Percentiles rank a stretch among this genome's conserved stretches.
Evolutionary conservation across 2,888 invertebrate genomes (phyloP).

Genomic region (Dynastes maya): DNA sequence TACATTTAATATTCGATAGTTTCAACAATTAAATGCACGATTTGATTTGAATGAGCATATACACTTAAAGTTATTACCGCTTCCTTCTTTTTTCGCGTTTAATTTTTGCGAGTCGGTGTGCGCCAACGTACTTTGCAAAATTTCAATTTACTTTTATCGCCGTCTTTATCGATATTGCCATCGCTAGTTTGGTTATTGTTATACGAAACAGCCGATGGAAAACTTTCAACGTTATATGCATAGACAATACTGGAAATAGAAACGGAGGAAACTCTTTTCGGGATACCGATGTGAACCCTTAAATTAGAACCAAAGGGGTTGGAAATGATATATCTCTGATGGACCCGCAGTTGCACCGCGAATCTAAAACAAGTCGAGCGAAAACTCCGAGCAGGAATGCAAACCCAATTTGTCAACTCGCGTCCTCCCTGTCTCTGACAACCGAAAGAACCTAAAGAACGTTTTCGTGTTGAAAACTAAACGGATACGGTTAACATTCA

Average conservation of each 20-base stretch:
- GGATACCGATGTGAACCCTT: conserved; percentile 38
- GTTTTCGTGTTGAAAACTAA: conserved; percentile 14
- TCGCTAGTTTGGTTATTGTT: conserved; percentile 35
- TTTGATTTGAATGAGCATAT: no score
- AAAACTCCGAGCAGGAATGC: conserved; percentile 69
- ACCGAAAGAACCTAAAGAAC: conserved; percentile 38
- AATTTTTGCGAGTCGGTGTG: background rate
- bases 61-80: background rate
- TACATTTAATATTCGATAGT: no score
- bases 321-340: conserved; percentile 62
- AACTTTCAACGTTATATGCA: conserved; percentile 7
- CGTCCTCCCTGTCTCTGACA: conserved; percentile 42
- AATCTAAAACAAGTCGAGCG: conserved; percentile 64
- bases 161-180: conserved; percentile 27
- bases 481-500: conserved; percentile 9
- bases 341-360: conserved; percentile 60
- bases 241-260: background rate
- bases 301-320: conserved; percentile 49
- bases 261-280: conserved; percentile 21
- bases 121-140: background rate
- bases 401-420: conserved; percentile 69
- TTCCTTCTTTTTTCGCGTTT: background rate
- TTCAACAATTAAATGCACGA: no score
- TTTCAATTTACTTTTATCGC: conserved; percentile 38
- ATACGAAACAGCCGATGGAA: conserved; percentile 26